phyloP scores from a whole-genome alignment of 2,113 vertebrate species.

The Otus sunia region DNA sequence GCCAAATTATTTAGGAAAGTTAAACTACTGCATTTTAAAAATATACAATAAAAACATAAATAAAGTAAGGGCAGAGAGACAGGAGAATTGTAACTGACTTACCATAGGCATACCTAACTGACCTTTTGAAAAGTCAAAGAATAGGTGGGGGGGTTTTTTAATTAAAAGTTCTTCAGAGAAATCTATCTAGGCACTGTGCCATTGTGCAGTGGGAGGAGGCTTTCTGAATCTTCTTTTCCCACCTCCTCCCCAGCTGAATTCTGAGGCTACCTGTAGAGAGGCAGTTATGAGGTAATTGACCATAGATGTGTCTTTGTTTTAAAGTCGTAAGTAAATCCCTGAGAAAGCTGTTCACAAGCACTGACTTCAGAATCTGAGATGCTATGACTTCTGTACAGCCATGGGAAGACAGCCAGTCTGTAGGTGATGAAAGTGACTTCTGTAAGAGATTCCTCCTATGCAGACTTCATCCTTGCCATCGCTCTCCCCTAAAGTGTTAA shows the following conservation, averaged over 20 bases:
- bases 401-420: neutral
- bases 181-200: neutral
- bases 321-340: neutral
- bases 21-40: neutral
- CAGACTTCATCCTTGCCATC: neutral
- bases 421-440: neutral
- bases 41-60: neutral
- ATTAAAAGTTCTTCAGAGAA: neutral
- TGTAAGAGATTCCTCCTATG: neutral
- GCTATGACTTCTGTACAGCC: neutral
- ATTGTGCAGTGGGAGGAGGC: neutral
- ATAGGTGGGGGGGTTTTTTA: neutral
- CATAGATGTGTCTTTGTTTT: neutral
- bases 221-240: neutral
- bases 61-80: neutral
- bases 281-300: neutral
- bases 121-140: neutral
- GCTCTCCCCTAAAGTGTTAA: neutral
- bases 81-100: neutral
- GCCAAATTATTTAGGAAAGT: neutral
- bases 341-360: neutral
- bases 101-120: neutral
- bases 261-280: neutral
- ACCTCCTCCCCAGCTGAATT: neutral
- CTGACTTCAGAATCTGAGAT: neutral